A percentile compares a stretch with the other conserved stretches of the same genome.
phyloP scores from a whole-genome alignment of 1,140 invertebrate genomes.

The Popillia japonica region DNA sequence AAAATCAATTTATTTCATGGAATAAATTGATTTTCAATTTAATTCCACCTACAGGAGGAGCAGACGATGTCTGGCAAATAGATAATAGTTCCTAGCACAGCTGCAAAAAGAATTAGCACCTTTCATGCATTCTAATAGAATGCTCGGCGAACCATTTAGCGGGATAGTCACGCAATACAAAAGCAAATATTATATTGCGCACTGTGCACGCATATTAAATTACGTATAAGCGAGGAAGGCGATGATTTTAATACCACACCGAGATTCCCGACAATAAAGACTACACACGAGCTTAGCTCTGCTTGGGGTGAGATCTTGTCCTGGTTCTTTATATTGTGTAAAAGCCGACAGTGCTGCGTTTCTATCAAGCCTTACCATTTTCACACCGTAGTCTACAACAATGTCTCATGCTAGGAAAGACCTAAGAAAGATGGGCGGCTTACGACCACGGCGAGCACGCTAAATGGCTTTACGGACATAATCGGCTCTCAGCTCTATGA shows the following conservation, averaged over 20 bases:
- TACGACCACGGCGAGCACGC: not conserved
- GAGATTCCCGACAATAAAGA: not conserved
- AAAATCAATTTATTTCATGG: too few species aligned
- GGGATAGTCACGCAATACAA: not conserved
- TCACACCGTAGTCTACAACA: not conserved
- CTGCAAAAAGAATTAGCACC: not conserved
- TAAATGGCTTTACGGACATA: conserved; percentile 14
- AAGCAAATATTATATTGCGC: conserved; percentile 4
- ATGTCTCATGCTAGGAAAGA: not conserved
- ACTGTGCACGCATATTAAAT: not conserved
- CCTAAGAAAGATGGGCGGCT: not conserved
- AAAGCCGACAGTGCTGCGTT: not conserved
- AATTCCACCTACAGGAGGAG: too few species aligned
- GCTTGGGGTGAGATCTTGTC: not conserved
- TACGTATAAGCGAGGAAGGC: not conserved
- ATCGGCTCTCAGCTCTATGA: conserved; percentile 20
- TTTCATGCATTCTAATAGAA: not conserved
- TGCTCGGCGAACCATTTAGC: not conserved
- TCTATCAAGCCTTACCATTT: not conserved
- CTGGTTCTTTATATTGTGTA: not conserved
- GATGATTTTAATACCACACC: not conserved
- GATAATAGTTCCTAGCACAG: not conserved
- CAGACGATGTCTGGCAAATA: too few species aligned
- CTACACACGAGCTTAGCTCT: not conserved
- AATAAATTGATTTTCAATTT: too few species aligned